phyloP scores from a whole-genome alignment of 2,113 vertebrate genomes.

The Lethenteron camtschaticum region DNA sequence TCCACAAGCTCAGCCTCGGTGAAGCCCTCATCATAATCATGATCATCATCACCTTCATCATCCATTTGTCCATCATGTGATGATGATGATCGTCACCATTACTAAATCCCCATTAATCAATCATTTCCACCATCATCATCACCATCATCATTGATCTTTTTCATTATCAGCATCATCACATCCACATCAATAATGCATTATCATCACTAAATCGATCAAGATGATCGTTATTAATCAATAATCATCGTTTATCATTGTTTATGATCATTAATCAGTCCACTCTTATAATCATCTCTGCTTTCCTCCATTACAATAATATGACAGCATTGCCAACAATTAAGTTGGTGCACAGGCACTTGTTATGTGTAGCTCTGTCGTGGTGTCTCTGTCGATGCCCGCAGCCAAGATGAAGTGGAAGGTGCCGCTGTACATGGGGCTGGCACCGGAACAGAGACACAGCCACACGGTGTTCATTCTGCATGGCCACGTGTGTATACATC shows the following conservation, averaged over 20 bases:
- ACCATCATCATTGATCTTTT: too few species aligned
- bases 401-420: conserved; percentile 41
- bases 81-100: background rate
- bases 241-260: background rate
- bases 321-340: background rate
- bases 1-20: conserved; percentile 31
- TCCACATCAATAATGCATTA: too few species aligned
- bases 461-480: conserved; percentile 33
- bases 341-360: background rate
- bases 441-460: conserved; percentile 22
- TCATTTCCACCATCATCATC: too few species aligned
- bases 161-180: too few species aligned
- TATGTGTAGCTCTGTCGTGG: background rate
- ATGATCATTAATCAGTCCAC: background rate
- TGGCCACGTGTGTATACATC: conserved; percentile 21
- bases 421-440: conserved; percentile 30
- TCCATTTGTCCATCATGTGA: background rate
- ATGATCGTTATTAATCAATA: background rate
- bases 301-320: background rate
- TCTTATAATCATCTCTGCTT: background rate
- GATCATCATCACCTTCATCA: background rate
- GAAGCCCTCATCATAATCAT: conserved; percentile 8
- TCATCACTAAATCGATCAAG: background rate
- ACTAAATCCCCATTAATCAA: too few species aligned
- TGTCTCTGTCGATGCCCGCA: conserved; percentile 12